Conservation (phyloP, 2,888 invertebrate species). For the Tetranychus piercei region DNA sequence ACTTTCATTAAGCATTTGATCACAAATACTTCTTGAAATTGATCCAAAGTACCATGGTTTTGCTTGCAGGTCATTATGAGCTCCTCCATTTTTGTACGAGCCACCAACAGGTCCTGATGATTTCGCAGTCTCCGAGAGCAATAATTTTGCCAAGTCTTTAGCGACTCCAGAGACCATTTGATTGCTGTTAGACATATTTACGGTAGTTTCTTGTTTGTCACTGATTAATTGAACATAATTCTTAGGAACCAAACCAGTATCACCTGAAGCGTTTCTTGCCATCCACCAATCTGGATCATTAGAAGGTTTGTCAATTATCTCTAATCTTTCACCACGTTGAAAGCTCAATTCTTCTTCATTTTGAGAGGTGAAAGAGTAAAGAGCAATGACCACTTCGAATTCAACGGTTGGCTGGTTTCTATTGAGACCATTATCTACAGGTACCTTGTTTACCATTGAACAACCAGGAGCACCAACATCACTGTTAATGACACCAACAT, state of each 20-base stretch:
- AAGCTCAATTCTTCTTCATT: constrained; percentile 90
- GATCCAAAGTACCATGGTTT: constrained; percentile 95
- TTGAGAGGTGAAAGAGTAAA: constrained; percentile 55
- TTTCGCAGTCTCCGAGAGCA: neutral
- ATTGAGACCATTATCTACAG: neutral
- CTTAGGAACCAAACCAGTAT: constrained; percentile 80
- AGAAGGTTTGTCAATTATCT: constrained; percentile 83
- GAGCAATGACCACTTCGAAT: constrained; percentile 78
- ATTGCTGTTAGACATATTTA: neutral
- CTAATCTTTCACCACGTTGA: constrained; percentile 85
- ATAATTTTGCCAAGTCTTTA: neutral
- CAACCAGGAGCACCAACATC: constrained; percentile 15
- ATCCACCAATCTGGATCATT: constrained; percentile 90
- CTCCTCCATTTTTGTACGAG: constrained; percentile 19
- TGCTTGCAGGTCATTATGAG: constrained; percentile 30
- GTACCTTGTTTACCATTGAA: constrained; percentile 14
- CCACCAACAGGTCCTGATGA: neutral
- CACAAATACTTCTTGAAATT: constrained; percentile 87
- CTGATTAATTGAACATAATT: constrained; percentile 56
- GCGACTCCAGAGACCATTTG: neutral
- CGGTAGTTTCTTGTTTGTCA: constrained; percentile 7
- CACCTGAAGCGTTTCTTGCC: constrained; percentile 77
- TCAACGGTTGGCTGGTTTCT: neutral
- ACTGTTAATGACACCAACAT: constrained; percentile 46
- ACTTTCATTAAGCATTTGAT: constrained; percentile 77